These are phyloP conservation scores for Meghimatium bilineatum DNA, from an alignment of 2,888 invertebrate species.

Conservation along the genomic window DNA sequence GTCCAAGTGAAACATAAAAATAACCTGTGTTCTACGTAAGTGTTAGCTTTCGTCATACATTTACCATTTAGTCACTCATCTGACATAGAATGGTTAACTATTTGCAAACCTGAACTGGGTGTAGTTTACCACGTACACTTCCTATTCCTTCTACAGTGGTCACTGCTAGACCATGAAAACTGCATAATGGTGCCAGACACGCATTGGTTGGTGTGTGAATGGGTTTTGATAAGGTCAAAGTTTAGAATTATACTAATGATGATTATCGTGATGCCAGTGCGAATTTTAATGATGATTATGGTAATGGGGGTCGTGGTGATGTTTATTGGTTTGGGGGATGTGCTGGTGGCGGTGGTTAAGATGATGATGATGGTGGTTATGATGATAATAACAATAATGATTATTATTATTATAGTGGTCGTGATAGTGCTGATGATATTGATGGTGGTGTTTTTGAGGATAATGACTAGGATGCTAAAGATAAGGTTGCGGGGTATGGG, in stretches of 20 bases:
- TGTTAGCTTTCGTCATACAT: no score
- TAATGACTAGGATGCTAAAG: no score
- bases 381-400: neutral
- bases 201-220: constrained; percentile 87
- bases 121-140: constrained; percentile 80
- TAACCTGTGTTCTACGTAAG: no score
- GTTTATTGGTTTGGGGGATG: neutral
- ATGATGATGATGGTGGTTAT: neutral
- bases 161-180: constrained; percentile 90
- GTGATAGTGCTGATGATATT: neutral
- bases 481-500: no score
- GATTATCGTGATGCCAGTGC: neutral
- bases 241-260: no score
- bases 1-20: no score
- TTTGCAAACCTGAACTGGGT: constrained; percentile 75
- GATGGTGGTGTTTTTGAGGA: neutral
- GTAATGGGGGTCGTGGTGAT: neutral
- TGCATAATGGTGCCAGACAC: constrained; percentile 90
- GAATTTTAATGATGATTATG: neutral
- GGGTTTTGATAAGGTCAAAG: neutral
- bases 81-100: no score
- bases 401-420: neutral
- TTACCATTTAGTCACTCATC: no score
- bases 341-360: neutral
- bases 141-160: constrained; percentile 97